Conservation (phyloP, 2,888 invertebrate genomes). For the Agriopis leucophaearia region DNA sequence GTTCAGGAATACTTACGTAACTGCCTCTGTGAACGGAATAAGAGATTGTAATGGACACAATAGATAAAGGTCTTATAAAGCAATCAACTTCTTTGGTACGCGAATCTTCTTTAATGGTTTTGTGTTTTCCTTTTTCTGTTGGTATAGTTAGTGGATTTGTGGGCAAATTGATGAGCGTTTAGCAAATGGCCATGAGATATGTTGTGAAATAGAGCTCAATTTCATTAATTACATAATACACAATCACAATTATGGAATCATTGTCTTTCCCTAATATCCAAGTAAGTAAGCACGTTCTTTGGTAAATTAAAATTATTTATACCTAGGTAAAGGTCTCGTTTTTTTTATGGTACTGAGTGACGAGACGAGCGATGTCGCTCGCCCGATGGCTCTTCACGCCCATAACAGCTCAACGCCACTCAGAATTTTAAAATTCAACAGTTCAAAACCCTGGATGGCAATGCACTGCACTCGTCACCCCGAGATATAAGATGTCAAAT, state of each 20-base stretch:
- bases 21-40: slow-evolving; percentile 34
- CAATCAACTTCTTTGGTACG: slow-evolving; percentile 41
- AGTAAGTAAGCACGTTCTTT: neutral
- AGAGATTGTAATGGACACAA: slow-evolving; percentile 45
- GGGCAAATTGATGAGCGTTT: slow-evolving; percentile 31
- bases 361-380: too few relatives aligned
- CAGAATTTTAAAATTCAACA: too few relatives aligned
- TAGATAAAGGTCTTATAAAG: slow-evolving; percentile 47
- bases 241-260: slow-evolving; percentile 3
- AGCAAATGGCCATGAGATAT: slow-evolving; percentile 12
- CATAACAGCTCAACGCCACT: too few relatives aligned
- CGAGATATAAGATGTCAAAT: too few relatives aligned
- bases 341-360: too few relatives aligned
- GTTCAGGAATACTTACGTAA: slow-evolving; percentile 40
- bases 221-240: slow-evolving; percentile 10
- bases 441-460: too few relatives aligned
- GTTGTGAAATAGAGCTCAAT: slow-evolving; percentile 7
- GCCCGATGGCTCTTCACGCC: too few relatives aligned
- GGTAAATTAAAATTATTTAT: too few relatives aligned
- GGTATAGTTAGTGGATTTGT: slow-evolving; percentile 36
- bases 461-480: too few relatives aligned
- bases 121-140: slow-evolving; percentile 33
- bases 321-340: too few relatives aligned
- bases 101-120: slow-evolving; percentile 35
- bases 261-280: neutral